Base-by-base conservation (phyloP, 2,888 invertebrate species). In the Scaptomyza cyrtandrae region DNA sequence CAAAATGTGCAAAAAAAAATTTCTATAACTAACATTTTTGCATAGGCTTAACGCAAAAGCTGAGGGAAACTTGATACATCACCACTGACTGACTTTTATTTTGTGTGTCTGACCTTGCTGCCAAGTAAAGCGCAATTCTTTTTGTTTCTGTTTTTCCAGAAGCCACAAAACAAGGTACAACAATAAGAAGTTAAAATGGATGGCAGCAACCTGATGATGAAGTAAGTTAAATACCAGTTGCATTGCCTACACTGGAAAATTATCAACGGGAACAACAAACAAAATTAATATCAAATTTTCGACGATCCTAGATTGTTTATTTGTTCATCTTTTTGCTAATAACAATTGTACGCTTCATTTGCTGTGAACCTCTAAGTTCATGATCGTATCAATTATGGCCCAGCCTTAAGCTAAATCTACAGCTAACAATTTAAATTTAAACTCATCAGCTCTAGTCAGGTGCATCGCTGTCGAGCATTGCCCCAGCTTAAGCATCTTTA, bases 381-480 rank as follows among this genome's bases (percentile, higher is more conserved):
- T 78, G 88, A 83, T 73, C 86, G 75, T 75, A 77, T 72, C 76
- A 87, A 89, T 86, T 85, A 56, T 58, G 7, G 44, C 6, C 19
- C 19, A 60, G 46, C 27, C 58, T 41, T 31, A 46, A 13, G 43
- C 57, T 67, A 44, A 33, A 43, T 44, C n/a, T 55, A 50, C 61
- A 69, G 29, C 54, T 13, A 59, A 41, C 56, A 71, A 77, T 78
- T 71, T 50, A 66, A 71, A 77, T 78, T 71, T 50, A 66, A 58
- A 63, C 52, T 48, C 29, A 53, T 56, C 31, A 39, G 33, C 6
- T 44, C 16, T 35, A 11, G 48, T 37, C 78, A 79, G 79, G 80
- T 82, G 79, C 79, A 71, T 67, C 58, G 64, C 56, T 64, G 16
- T 35, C 24, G 10, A 70, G 46, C 60, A 54, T 41, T 70, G 59